These are phyloP conservation scores for Belonocnema kinseyi DNA, from an alignment of 1,140 invertebrate genomes.

Conservation along the genomic window DNA sequence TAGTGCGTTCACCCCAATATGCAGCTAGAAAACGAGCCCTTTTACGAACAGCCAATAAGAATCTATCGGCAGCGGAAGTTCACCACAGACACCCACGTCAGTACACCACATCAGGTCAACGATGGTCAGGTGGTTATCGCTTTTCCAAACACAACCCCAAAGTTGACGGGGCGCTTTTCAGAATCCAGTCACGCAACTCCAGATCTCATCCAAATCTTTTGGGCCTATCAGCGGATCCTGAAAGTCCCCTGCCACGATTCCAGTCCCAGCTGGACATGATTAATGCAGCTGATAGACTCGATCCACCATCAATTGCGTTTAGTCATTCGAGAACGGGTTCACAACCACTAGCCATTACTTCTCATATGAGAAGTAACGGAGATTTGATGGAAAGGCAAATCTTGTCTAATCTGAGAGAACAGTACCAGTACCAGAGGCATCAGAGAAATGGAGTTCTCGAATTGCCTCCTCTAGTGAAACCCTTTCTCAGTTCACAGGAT, in stretches of 20 bases:
- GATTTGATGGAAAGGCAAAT: constrained; percentile 33
- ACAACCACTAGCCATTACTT: constrained; percentile 47
- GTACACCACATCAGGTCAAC: constrained; percentile 39
- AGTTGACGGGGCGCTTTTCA: constrained; percentile 57
- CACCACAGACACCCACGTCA: constrained; percentile 42
- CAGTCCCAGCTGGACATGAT: constrained; percentile 67
- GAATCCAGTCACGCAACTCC: constrained; percentile 69
- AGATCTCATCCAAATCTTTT: constrained; percentile 71
- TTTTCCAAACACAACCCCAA: constrained; percentile 58
- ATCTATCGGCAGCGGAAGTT: constrained; percentile 7
- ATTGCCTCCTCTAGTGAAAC: constrained; percentile 68
- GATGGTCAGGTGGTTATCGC: background rate
- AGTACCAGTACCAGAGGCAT: constrained; percentile 5
- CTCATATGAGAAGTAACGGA: constrained; percentile 38
- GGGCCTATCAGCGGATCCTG: constrained; percentile 50
- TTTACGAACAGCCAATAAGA: constrained; percentile 47
- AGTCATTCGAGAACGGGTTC: constrained; percentile 55
- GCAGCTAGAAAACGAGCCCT: constrained; percentile 62
- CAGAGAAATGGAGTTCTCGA: constrained; percentile 1
- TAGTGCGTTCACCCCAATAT: constrained; percentile 70
- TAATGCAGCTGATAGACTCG: constrained; percentile 33
- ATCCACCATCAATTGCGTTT: constrained; percentile 34
- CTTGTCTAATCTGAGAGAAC: background rate
- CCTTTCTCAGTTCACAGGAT: constrained; percentile 73
- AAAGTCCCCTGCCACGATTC: constrained; percentile 56